Conservation (phyloP, 2,113 vertebrate species). For the Calyptomena viridis region DNA sequence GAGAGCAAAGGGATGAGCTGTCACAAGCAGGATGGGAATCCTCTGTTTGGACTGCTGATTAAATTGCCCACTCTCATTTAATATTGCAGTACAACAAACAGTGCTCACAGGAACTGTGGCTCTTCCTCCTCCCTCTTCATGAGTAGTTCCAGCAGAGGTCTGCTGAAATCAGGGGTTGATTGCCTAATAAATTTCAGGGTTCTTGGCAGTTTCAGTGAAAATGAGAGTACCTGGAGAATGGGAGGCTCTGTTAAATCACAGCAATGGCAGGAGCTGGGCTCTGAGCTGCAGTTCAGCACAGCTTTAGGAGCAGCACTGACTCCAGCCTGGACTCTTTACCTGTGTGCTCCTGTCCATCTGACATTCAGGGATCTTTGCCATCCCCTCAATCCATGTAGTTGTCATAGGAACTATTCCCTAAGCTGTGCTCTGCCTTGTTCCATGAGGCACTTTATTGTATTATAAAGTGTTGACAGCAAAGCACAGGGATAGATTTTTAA, state of each 20-base stretch:
- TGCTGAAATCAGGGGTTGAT: not conserved
- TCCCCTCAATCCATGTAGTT: slow-evolving; percentile 53
- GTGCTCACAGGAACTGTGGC: not conserved
- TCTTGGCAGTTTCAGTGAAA: not conserved
- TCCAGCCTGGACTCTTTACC: not conserved
- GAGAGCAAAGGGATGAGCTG: not conserved
- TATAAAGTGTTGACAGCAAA: slow-evolving; percentile 67
- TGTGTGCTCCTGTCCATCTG: not conserved
- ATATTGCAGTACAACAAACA: not conserved
- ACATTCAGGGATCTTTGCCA: slow-evolving; percentile 39
- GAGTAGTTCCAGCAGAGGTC: not conserved
- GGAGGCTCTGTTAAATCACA: not conserved
- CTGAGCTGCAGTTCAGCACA: not conserved
- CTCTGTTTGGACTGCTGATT: not conserved
- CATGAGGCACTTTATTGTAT: slow-evolving; percentile 53
- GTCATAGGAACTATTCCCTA: slow-evolving; percentile 76
- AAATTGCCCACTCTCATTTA: not conserved
- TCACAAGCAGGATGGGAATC: not conserved
- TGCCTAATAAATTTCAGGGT: not conserved
- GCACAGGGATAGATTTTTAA: slow-evolving; percentile 55
- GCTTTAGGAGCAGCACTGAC: not conserved
- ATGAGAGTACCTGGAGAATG: not conserved
- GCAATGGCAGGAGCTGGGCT: not conserved
- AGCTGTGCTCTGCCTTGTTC: slow-evolving; percentile 71
- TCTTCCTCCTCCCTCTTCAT: not conserved